Evolutionary conservation across 2,797 vertebrate species (phyloP), one percentile per base, ranked within the genome.

Genomic region (Meda fulgida): DNA sequence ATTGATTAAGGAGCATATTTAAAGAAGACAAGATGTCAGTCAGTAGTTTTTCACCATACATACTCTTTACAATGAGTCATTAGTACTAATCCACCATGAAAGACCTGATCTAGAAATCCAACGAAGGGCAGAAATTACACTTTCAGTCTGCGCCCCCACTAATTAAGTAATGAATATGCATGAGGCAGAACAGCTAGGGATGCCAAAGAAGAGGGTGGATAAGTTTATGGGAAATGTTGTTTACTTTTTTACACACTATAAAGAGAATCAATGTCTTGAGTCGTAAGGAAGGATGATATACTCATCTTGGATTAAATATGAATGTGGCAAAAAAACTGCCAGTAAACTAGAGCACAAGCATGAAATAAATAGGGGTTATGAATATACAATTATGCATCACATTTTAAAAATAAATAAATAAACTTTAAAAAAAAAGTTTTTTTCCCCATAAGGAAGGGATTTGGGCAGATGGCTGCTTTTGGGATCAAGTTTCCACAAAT

Each of bases 371-470:
- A 87, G 65, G 70, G 88, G 84, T 38, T 81, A 88, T 92, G 84
- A 92, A 93, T 69, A 90, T 86, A 88, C 90, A 89, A 91, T 90
- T 86, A 88, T 78, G 84, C 65, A 48, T 90, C 82, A 88, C 82
- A 89, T 87, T 87, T 88, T 14, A 55, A 65, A 78, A 82, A 78
- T 90, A 81, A 91, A 85, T 76, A 81, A 83, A 89, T 72, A 11
- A 29, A n/a, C 72, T 60, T 87, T 85, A 43, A 51, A 78, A 77
- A 80, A 81, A 87, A 84, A 21, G 53, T 86, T 87, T 86, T 87
- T 38, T 48, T 48, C 77, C 70, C 71, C 85, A 60, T 81, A 76
- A 91, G 89, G 87, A 85, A 78, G 83, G 87, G 89, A 91, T 91
- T 73, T 80, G 89, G 90, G 90, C 92, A 92, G 84, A 87, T 92